Percentiles rank a stretch among this genome's conserved stretches.
phyloP scores from a whole-genome alignment of 2,888 invertebrate species.

The Dinocampus coccinellae region DNA sequence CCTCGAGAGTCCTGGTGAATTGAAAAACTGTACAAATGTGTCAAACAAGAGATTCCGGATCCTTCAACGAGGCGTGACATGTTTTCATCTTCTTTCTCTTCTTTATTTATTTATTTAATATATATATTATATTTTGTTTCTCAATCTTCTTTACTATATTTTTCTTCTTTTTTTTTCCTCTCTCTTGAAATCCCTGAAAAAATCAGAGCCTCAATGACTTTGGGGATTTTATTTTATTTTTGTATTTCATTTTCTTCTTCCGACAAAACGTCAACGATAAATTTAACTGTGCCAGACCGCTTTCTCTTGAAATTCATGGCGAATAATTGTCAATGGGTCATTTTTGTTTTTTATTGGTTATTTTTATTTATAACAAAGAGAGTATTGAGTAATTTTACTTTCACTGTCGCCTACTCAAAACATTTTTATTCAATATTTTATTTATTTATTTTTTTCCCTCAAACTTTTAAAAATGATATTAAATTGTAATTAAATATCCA shows the following conservation, averaged over 20 bases:
- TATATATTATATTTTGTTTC: background rate
- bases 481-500: no score
- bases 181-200: background rate
- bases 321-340: background rate
- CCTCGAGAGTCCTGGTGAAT: conserved; percentile 27
- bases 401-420: conserved; percentile 64
- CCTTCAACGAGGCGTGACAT: conserved; percentile 33
- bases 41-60: conserved; percentile 46
- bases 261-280: background rate
- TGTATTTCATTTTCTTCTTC: background rate
- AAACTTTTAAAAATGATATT: no score
- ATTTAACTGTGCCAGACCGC: background rate
- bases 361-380: conserved; percentile 2
- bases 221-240: background rate
- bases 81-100: background rate
- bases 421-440: conserved; percentile 46
- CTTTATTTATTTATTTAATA: background rate
- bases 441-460: no score
- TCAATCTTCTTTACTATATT: background rate
- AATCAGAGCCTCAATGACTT: background rate
- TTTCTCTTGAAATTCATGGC: conserved; percentile 3
- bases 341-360: background rate
- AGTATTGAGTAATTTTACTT: conserved; percentile 61
- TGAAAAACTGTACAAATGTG: conserved; percentile 41
- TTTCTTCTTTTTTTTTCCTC: background rate